Evolutionary conservation across 2,888 invertebrate genomes (phyloP).

Genomic region (Diachrysia chrysitis): DNA sequence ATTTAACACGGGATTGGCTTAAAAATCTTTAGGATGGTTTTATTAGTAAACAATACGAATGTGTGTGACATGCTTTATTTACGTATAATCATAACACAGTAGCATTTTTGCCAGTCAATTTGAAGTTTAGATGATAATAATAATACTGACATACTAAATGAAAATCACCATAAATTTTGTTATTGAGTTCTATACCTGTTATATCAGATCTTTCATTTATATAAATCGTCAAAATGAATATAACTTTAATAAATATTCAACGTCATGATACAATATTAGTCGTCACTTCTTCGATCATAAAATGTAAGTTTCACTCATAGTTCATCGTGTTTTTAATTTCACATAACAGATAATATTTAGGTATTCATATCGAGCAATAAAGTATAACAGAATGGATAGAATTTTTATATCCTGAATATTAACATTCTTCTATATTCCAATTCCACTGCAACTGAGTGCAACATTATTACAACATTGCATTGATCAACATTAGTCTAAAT

Average conservation of each 20-base stretch:
- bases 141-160: neutral
- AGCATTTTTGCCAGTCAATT: too few relatives aligned
- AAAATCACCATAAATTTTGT: neutral
- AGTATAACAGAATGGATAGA: neutral
- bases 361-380: neutral
- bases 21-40: neutral
- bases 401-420: neutral
- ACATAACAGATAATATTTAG: neutral
- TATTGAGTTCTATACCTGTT: neutral
- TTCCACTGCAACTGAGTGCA: neutral
- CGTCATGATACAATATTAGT: too few relatives aligned
- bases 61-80: too few relatives aligned
- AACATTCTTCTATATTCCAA: neutral
- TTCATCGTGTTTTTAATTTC: neutral
- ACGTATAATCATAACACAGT: too few relatives aligned
- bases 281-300: neutral
- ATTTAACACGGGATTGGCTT: too few relatives aligned
- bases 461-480: too few relatives aligned
- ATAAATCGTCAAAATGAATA: neutral
- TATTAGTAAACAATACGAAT: neutral
- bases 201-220: neutral
- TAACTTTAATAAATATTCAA: neutral
- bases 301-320: too few relatives aligned
- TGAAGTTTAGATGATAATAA: too few relatives aligned
- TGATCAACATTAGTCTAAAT: too few relatives aligned